Evolutionary conservation across 1,140 invertebrate species (phyloP).

Genomic region (Maniola jurtina): DNA sequence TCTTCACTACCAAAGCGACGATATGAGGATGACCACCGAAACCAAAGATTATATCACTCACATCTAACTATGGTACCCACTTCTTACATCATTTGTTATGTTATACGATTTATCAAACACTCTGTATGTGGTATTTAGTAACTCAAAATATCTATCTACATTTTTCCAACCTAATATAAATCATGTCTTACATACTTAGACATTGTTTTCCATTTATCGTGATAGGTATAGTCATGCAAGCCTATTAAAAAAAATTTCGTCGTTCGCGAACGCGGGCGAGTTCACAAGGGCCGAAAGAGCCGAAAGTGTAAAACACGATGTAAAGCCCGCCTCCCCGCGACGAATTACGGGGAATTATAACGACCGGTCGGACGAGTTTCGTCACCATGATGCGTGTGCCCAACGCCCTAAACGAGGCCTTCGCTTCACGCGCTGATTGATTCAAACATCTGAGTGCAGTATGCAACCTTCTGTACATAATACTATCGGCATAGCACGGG

Average conservation of each 20-base stretch:
- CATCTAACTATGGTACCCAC: no score
- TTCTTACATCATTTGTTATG: no score
- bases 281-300: slow-evolving; percentile 31
- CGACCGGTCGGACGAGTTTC: slow-evolving; percentile 60
- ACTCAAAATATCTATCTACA: no score
- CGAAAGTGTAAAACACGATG: slow-evolving; percentile 63
- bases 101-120: no score
- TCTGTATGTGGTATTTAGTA: no score
- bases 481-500: no score
- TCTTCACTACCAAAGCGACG: no score
- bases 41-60: no score
- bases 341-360: slow-evolving; percentile 66
- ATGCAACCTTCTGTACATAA: background rate
- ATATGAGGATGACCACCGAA: no score
- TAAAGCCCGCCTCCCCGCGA: slow-evolving; percentile 52
- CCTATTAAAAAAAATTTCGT: background rate
- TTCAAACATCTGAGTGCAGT: background rate
- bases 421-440: slow-evolving; percentile 32
- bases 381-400: slow-evolving; percentile 47
- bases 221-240: background rate
- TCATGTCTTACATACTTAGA: no score
- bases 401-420: slow-evolving; percentile 52
- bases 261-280: slow-evolving; percentile 4
- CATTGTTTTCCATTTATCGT: no score
- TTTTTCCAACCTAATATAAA: no score